phyloP scores from a whole-genome alignment of 2,113 vertebrate genomes.

The Corvus moneduloides region DNA sequence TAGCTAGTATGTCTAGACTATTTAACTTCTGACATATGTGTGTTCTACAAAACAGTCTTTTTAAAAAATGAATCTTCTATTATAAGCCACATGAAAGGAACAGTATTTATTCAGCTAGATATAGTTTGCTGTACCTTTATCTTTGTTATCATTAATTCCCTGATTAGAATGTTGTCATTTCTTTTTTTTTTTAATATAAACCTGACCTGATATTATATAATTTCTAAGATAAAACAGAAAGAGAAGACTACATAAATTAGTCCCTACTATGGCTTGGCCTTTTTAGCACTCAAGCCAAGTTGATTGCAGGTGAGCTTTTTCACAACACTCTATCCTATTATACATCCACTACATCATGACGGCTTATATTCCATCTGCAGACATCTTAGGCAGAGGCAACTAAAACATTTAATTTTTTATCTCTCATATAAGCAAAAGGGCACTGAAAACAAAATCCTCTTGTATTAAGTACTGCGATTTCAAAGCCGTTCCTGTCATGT shows the following conservation, averaged over 20 bases:
- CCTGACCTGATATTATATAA: neutral
- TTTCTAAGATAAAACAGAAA: neutral
- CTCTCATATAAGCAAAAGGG: neutral
- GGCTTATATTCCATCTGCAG: neutral
- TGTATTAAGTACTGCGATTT: neutral
- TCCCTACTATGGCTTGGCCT: too few species aligned
- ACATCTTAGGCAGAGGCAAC: neutral
- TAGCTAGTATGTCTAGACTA: neutral
- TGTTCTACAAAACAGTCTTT: neutral
- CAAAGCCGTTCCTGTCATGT: neutral
- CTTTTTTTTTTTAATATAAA: neutral
- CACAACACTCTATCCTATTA: neutral
- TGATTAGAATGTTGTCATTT: neutral
- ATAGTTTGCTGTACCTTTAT: neutral
- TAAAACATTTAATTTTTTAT: neutral
- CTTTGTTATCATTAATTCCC: neutral
- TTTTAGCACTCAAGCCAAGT: neutral
- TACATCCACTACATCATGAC: neutral
- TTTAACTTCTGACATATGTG: neutral
- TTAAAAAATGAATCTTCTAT: neutral
- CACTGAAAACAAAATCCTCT: neutral
- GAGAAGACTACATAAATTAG: neutral
- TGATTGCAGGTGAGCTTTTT: neutral
- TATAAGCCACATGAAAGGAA: neutral
- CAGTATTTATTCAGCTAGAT: neutral